phyloP scores from a whole-genome alignment of 23 tunicate species.

The Aplidium turbinatum region DNA sequence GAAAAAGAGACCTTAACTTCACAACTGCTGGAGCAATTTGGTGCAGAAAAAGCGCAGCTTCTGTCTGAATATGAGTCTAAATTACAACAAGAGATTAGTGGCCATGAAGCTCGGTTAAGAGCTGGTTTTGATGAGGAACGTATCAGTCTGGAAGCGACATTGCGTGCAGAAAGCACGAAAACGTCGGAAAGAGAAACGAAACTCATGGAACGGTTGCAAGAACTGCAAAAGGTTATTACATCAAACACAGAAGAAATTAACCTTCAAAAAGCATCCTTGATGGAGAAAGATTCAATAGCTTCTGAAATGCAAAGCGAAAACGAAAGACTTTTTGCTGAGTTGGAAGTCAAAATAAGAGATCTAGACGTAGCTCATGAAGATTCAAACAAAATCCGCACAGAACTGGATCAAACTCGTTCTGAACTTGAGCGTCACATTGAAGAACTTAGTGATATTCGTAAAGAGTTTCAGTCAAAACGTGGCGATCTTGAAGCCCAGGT shows the following conservation, averaged over 20 bases:
- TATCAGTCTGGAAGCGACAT: background rate
- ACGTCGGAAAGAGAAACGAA: slow-evolving; percentile 11
- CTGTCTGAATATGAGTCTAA: background rate
- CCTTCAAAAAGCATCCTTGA: background rate
- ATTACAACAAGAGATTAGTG: background rate
- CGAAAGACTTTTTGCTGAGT: slow-evolving; percentile 10
- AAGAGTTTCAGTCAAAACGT: slow-evolving; percentile 36
- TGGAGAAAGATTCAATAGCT: slow-evolving; percentile 20
- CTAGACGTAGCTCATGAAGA: background rate
- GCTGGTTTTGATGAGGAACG: slow-evolving; percentile 17
- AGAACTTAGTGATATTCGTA: slow-evolving; percentile 32
- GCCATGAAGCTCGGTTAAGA: background rate
- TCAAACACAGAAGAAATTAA: slow-evolving; percentile 16
- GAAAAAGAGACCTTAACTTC: background rate
- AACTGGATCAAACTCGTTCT: slow-evolving; percentile 36
- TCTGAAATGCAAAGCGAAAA: background rate
- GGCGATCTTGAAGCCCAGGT: slow-evolving; percentile 37
- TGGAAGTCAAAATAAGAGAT: slow-evolving; percentile 25
- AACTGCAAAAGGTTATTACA: background rate
- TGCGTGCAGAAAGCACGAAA: slow-evolving; percentile 1
- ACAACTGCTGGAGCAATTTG: slow-evolving; percentile 20
- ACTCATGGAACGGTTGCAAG: background rate
- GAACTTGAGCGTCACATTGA: slow-evolving; percentile 45
- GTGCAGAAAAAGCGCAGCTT: slow-evolving; percentile 19
- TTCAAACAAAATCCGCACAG: slow-evolving; percentile 11